Conservation (phyloP, 2,888 invertebrate genomes). For the Spatulosminthurus flaviceps region DNA sequence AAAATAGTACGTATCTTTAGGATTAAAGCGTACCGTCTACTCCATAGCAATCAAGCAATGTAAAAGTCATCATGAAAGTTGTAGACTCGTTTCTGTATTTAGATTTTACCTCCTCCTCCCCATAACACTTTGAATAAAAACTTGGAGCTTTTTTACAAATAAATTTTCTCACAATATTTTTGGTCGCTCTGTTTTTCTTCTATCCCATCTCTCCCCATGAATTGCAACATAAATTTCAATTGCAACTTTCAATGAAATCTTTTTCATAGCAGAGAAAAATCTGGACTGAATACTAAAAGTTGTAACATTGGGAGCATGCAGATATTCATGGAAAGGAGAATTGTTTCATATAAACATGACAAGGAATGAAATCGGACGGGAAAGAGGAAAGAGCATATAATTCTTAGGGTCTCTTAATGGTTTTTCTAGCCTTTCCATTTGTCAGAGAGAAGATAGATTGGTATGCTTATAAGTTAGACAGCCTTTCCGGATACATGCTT, state of each 20-base stretch:
- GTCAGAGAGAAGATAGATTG: slow-evolving; percentile 54
- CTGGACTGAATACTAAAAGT: not conserved
- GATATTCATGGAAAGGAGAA: slow-evolving; percentile 27
- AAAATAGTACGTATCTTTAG: no score
- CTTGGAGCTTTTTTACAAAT: not conserved
- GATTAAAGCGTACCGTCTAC: no score
- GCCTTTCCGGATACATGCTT: slow-evolving; percentile 15
- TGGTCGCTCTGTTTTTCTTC: not conserved
- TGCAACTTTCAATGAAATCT: slow-evolving; percentile 9
- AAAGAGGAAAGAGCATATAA: slow-evolving; percentile 45
- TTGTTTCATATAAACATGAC: slow-evolving; percentile 45
- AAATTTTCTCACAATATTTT: not conserved
- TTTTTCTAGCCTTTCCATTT: slow-evolving; percentile 53
- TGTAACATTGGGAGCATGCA: not conserved
- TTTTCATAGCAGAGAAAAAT: not conserved
- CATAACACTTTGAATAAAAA: no score
- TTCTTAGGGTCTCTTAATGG: slow-evolving; percentile 52
- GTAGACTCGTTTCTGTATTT: no score
- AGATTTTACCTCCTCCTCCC: no score
- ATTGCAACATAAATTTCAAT: slow-evolving; percentile 3
- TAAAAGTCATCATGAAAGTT: no score
- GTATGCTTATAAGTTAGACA: slow-evolving; percentile 43
- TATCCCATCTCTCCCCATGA: not conserved
- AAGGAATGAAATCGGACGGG: slow-evolving; percentile 44
- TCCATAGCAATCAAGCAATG: no score